Evolutionary conservation across 2,797 vertebrate genomes (phyloP), one percentile per base, ranked within the genome.

Genomic region (Channallabes apus): DNA sequence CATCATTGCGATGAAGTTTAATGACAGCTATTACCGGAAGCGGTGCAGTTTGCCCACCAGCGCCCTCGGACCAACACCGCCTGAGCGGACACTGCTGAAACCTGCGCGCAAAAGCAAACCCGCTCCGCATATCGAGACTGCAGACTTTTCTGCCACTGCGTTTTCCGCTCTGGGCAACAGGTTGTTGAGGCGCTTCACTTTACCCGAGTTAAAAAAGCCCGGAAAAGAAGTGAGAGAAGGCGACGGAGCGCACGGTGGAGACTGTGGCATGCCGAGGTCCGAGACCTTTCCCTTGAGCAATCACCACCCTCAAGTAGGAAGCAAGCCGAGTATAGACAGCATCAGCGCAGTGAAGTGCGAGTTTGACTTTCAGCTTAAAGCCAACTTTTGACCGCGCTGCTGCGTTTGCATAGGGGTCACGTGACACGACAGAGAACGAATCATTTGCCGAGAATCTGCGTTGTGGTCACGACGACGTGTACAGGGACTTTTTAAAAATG

Each of bases 261-360:
- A 20, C 22, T 62, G 24, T 32, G 69, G 77, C 2, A 91, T 94
- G 71, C 89, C 91, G 18, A 89, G 92, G 32, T 96, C 94, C 0
- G 93, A 95, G 84, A 95, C 92, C 12, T 95, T 93, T 3, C 93
- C 94, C 0, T 88, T 89, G 56, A 38, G 77, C 59, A 68, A 56
- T 0, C 88, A 78, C 17, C 94, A 95, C 54, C 91, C 92, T 6
- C 91, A 91, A 88, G 91, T 95, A 67, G 92, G 86, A 71, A 94
- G 92, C 54, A 94, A 94, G 82, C 89, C 91, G 77, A 95, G 95
- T 89, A 90, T 95, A 69, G 94, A 95, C 89, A 95, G 94, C 90
- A 94, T 95, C 90, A 95, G 93, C 88, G 93, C 92, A 17, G 94
- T 96, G 14, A 94, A 93, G 76, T 95, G 94, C 83, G 94, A 95